phyloP scores from a whole-genome alignment of 2,797 vertebrate species.

The Sylvia borin region DNA sequence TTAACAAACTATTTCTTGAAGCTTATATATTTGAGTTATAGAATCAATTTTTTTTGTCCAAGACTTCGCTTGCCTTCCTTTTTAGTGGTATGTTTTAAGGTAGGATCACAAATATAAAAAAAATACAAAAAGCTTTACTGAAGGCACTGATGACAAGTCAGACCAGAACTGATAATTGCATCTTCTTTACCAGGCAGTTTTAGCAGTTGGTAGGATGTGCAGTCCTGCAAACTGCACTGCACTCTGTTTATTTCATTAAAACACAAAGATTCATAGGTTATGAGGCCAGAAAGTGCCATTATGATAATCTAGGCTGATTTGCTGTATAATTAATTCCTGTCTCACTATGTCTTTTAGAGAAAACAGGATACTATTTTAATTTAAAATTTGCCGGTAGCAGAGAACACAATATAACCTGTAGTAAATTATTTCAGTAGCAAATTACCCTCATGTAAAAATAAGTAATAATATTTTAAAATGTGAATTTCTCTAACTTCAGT shows the following conservation, averaged over 20 bases:
- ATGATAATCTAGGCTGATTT: slow-evolving; percentile 45
- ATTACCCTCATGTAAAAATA: slow-evolving; percentile 31
- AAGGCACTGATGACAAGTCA: neutral
- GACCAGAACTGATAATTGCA: neutral
- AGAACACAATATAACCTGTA: slow-evolving; percentile 12
- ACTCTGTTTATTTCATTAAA: slow-evolving; percentile 44
- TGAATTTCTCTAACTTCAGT: neutral
- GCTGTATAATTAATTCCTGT: slow-evolving; percentile 49
- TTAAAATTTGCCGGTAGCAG: slow-evolving; percentile 35
- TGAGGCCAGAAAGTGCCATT: slow-evolving; percentile 40
- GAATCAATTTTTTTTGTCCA: neutral
- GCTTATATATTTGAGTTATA: neutral
- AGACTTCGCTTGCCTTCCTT: neutral
- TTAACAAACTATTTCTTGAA: neutral
- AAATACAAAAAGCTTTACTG: neutral
- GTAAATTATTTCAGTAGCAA: slow-evolving; percentile 40
- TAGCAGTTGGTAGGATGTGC: neutral
- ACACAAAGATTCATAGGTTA: slow-evolving; percentile 22
- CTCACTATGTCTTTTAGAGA: slow-evolving; percentile 10
- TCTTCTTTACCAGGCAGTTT: neutral
- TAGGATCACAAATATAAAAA: neutral
- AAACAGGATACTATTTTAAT: slow-evolving; percentile 50
- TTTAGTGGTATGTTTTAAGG: neutral
- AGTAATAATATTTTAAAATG: slow-evolving; percentile 39
- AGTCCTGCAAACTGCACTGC: neutral